Conservation (phyloP, 1,140 invertebrate genomes). For the Brachionus rubens region DNA sequence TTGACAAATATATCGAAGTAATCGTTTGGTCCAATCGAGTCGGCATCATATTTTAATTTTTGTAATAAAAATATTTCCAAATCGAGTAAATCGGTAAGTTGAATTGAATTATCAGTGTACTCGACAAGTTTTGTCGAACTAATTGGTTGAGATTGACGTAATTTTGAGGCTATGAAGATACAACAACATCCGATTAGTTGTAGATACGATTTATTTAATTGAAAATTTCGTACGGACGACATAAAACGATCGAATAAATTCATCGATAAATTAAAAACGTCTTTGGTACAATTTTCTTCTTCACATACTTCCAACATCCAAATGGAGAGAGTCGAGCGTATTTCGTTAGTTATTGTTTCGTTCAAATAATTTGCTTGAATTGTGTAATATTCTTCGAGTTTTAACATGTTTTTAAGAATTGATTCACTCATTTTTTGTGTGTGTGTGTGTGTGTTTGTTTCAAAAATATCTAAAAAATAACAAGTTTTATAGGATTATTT, state of each 20-base stretch:
- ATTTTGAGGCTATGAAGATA: constrained; percentile 81
- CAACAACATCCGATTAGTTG: constrained; percentile 84
- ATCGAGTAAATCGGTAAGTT: constrained; percentile 74
- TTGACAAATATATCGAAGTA: constrained; percentile 52
- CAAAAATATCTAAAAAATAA: too few relatives aligned
- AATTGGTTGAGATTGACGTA: constrained; percentile 75
- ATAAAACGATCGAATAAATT: constrained; percentile 89
- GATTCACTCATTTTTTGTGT: too few relatives aligned
- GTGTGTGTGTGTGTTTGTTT: too few relatives aligned
- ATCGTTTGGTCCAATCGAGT: constrained; percentile 74
- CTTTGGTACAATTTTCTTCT: constrained; percentile 81
- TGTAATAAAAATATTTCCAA: constrained; percentile 75
- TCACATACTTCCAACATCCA: constrained; percentile 69
- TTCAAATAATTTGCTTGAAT: neutral
- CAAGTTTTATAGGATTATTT: too few relatives aligned
- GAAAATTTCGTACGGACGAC: constrained; percentile 56
- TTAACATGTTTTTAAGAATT: constrained; percentile 10
- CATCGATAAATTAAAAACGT: constrained; percentile 82
- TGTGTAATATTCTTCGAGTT: constrained; percentile 1
- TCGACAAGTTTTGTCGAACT: constrained; percentile 75
- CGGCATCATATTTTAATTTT: constrained; percentile 78
- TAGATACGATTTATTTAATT: constrained; percentile 72
- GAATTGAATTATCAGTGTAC: constrained; percentile 87
- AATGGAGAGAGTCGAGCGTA: neutral
- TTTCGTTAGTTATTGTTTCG: neutral